Evolutionary conservation across 2,113 vertebrate genomes (phyloP).

Genomic region (Clinocottus analis): DNA sequence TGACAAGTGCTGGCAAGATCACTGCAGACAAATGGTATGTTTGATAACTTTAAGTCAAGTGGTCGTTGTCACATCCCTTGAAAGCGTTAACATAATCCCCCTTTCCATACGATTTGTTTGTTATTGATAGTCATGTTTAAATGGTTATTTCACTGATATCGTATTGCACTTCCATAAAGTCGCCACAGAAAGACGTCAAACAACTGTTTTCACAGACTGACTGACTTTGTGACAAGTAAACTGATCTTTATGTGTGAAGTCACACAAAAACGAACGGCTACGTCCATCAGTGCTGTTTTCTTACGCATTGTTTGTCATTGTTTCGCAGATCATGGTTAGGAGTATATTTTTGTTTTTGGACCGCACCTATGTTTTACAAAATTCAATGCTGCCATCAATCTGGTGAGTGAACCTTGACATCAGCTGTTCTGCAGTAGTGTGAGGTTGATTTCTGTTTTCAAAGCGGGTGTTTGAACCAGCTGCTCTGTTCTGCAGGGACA

Average conservation of each 20-base stretch:
- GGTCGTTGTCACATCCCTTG: not conserved
- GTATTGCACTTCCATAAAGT: not conserved
- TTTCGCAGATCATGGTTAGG: conserved; percentile 97
- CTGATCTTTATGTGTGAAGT: not conserved
- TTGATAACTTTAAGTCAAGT: conserved; percentile 1
- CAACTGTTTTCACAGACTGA: not conserved
- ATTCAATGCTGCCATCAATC: conserved; percentile 99
- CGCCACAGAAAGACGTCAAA: not conserved
- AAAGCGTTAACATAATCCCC: not conserved
- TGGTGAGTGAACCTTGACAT: conserved; percentile 85
- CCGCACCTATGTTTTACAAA: conserved; percentile 98
- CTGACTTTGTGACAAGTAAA: not conserved
- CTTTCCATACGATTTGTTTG: conserved; percentile 12
- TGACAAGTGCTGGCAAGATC: conserved; percentile 99
- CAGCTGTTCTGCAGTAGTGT: not conserved
- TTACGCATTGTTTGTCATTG: conserved; percentile 29
- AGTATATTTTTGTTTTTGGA: conserved; percentile 99
- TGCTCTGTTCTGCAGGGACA: conserved; percentile 88
- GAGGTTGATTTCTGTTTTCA: not conserved
- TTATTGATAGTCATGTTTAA: not conserved
- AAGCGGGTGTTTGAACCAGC: conserved; percentile 11
- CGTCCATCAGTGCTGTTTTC: not conserved
- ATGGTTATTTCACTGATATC: not conserved
- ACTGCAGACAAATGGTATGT: conserved; percentile 99
- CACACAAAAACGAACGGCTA: not conserved